Conservation (phyloP, 2,797 vertebrate genomes). For the Luscinia luscinia region DNA sequence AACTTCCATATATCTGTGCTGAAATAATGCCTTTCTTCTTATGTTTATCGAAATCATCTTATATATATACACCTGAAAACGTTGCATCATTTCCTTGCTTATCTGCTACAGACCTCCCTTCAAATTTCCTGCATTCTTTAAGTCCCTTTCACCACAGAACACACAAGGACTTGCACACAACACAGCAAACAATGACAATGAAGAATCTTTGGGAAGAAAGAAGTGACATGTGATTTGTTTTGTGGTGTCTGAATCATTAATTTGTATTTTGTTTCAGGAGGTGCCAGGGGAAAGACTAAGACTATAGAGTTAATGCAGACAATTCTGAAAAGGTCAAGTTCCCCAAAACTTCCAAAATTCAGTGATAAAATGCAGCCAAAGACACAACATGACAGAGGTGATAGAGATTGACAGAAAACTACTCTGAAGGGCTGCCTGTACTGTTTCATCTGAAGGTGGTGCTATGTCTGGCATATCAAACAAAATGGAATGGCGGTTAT, state of each 20-base stretch:
- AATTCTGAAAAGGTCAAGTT: background rate
- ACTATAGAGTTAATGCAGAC: background rate
- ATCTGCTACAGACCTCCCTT: background rate
- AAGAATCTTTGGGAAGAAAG: conserved; percentile 15
- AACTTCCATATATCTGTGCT: background rate
- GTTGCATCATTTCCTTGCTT: background rate
- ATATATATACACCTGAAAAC: background rate
- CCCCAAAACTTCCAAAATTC: background rate
- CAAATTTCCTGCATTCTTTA: background rate
- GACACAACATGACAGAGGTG: background rate
- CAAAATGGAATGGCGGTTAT: background rate
- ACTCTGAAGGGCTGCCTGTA: background rate
- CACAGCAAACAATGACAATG: conserved; percentile 10
- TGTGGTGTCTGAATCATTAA: conserved; percentile 2
- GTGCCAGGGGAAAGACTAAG: background rate
- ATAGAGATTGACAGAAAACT: background rate
- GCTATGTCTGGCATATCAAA: background rate
- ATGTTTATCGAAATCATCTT: background rate
- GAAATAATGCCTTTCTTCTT: background rate
- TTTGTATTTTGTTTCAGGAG: conserved; percentile 34
- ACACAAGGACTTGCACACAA: background rate
- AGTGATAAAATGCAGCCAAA: background rate
- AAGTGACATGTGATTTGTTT: conserved; percentile 23
- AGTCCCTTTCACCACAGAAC: background rate
- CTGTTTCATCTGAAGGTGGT: background rate